These are phyloP conservation scores for Callithrix jacchus DNA, from an alignment of 2,113 vertebrate genomes.

Conservation along the genomic window DNA sequence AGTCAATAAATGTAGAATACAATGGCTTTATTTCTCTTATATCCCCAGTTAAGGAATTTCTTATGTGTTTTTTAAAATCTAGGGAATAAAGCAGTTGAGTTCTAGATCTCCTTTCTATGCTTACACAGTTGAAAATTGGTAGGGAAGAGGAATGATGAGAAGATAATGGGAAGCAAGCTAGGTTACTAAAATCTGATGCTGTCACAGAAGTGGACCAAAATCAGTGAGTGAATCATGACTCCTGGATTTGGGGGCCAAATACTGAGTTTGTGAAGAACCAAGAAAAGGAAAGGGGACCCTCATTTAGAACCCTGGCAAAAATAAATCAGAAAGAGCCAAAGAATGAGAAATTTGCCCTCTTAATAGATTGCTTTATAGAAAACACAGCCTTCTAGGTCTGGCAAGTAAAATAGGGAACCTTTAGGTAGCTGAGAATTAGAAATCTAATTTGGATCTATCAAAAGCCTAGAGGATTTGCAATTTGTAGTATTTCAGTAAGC, in stretches of 20 bases:
- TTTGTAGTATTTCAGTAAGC: background rate
- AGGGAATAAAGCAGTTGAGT: background rate
- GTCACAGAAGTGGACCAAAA: background rate
- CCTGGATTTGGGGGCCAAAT: background rate
- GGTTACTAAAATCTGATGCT: background rate
- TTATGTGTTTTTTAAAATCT: background rate
- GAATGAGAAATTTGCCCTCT: background rate
- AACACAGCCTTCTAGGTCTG: background rate
- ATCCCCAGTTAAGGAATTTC: background rate
- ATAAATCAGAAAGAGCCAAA: background rate
- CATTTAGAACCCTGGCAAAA: background rate
- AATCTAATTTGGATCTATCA: background rate
- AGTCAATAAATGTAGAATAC: background rate
- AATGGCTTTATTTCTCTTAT: background rate
- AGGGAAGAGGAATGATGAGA: background rate
- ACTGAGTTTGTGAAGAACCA: background rate
- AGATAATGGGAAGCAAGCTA: background rate
- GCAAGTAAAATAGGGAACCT: background rate
- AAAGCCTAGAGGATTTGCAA: background rate
- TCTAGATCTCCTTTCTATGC: background rate
- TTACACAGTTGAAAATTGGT: background rate
- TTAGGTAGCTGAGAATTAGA: background rate
- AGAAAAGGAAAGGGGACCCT: background rate
- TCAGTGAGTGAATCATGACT: background rate
- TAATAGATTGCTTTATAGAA: background rate